Evolutionary conservation across 2,113 vertebrate genomes (phyloP).

Genomic region (Cnemophilus loriae): DNA sequence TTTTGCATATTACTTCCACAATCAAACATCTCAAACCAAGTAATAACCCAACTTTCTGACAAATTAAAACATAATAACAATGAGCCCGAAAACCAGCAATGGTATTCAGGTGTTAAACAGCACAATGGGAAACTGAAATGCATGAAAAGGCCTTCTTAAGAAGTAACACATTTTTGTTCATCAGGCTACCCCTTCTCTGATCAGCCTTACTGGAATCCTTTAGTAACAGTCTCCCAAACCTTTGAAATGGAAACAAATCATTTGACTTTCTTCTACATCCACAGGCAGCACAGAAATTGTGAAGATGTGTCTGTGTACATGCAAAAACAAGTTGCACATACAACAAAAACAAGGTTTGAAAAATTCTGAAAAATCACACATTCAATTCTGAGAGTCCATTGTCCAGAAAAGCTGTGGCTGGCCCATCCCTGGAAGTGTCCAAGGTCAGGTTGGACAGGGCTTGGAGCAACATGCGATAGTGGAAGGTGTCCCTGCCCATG

Average conservation of each 20-base stretch:
- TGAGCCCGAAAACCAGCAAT: neutral
- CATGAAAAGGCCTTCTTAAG: neutral
- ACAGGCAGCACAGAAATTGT: neutral
- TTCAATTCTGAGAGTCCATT: neutral
- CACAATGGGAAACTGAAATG: neutral
- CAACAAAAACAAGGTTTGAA: neutral
- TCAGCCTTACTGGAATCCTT: neutral
- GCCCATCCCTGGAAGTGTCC: neutral
- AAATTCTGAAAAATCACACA: neutral
- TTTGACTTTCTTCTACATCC: neutral
- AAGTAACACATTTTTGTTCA: neutral
- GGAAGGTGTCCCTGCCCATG: neutral
- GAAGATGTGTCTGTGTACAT: neutral
- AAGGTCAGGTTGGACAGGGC: neutral
- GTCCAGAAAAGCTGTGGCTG: neutral
- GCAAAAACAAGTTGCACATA: neutral
- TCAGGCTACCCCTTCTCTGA: neutral
- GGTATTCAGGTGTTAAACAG: neutral
- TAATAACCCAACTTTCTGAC: neutral
- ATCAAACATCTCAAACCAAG: neutral
- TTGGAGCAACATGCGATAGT: rapidly evolving
- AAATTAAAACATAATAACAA: neutral
- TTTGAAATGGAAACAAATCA: neutral
- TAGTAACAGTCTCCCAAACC: neutral
- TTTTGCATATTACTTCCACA: neutral